Percentiles rank a stretch among this genome's conserved stretches.
These are phyloP conservation scores for Lasioglossum zephyrum DNA, from an alignment of 2,888 invertebrate genomes.

Conservation along the genomic window DNA sequence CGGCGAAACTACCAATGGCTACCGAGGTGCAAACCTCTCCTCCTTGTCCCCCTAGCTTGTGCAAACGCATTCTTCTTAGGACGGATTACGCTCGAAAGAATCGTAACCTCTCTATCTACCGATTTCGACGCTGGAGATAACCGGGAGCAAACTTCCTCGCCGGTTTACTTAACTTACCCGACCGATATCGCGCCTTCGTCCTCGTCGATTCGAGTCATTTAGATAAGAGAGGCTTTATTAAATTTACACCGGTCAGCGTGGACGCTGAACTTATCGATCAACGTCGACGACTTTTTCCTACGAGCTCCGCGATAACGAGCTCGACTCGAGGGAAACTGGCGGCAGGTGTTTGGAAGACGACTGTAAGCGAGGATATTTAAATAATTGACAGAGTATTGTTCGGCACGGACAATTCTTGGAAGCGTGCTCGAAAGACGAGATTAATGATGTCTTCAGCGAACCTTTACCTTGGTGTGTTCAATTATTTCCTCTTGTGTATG, in stretches of 20 bases:
- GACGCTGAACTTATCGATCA: conserved; percentile 29
- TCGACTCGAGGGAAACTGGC: no score
- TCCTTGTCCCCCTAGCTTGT: neutral
- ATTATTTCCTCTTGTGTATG: no score
- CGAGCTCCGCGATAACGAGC: conserved; percentile 21
- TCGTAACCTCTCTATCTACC: conserved; percentile 50
- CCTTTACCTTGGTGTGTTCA: no score
- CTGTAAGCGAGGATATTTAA: neutral
- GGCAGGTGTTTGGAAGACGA: neutral
- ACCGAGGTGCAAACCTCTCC: neutral
- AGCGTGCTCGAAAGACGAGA: neutral
- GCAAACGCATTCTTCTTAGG: conserved; percentile 71
- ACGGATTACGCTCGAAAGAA: conserved; percentile 75
- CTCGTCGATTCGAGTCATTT: conserved; percentile 71
- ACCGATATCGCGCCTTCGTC: conserved; percentile 24
- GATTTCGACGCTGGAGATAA: conserved; percentile 74
- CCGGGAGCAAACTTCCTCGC: conserved; percentile 32
- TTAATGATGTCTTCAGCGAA: neutral
- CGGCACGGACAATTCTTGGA: neutral
- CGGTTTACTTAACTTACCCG: neutral
- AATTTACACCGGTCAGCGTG: conserved; percentile 72
- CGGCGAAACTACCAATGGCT: neutral
- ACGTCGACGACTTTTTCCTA: conserved; percentile 1
- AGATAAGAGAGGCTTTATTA: conserved; percentile 80
- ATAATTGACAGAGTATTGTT: neutral